Evolutionary conservation across 2,113 vertebrate genomes (phyloP).

Genomic region (Copsychus sechellarum): DNA sequence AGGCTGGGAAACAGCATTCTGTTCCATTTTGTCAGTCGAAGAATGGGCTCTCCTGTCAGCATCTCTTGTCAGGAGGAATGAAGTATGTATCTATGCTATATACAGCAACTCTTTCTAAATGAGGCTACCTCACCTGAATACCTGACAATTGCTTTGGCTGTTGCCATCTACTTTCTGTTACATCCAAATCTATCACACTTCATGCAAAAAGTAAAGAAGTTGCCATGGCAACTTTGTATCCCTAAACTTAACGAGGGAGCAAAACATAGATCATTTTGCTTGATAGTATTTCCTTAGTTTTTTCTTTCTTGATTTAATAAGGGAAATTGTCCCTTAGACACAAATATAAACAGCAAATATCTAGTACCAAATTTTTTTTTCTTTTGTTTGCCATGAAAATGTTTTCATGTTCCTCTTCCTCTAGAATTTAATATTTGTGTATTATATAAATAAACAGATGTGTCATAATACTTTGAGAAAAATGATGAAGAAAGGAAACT

Average conservation of each 20-base stretch:
- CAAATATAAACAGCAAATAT: neutral
- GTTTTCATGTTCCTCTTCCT: neutral
- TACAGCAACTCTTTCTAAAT: slow-evolving; percentile 33
- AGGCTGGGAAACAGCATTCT: neutral
- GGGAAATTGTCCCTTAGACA: neutral
- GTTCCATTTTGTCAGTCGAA: neutral
- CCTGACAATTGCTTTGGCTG: slow-evolving; percentile 26
- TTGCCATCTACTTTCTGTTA: neutral
- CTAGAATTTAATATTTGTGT: neutral
- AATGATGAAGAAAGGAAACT: neutral
- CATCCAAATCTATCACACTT: slow-evolving; percentile 16
- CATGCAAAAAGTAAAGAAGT: slow-evolving; percentile 13
- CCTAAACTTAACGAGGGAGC: neutral
- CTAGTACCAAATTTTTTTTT: neutral
- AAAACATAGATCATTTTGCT: neutral
- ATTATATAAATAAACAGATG: neutral
- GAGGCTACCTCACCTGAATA: neutral
- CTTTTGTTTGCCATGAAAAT: neutral
- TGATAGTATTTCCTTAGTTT: neutral
- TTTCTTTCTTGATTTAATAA: neutral
- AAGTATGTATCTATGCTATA: neutral
- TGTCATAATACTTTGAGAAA: neutral
- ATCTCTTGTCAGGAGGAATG: neutral
- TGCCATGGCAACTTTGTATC: neutral
- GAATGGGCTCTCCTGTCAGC: slow-evolving; percentile 26